Percentiles rank a stretch among this genome's conserved stretches.
These are phyloP conservation scores for Callipepla californica DNA, from an alignment of 2,113 vertebrate species.

Conservation along the genomic window DNA sequence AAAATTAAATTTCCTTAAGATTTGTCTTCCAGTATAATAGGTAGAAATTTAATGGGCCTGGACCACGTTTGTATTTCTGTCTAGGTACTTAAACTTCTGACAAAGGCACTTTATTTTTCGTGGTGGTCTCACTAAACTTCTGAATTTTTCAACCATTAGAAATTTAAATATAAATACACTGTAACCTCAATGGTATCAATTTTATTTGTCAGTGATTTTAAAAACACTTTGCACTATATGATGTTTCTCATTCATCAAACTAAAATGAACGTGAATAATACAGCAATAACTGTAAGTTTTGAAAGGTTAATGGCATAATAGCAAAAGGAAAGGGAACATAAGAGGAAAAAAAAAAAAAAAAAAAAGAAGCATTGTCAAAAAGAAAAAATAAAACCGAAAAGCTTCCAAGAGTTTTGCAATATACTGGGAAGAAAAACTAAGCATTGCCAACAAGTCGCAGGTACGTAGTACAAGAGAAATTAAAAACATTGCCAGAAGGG, in stretches of 20 bases:
- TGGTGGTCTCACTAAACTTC: neutral
- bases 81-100: neutral
- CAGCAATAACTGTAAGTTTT: neutral
- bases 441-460: constrained; percentile 13
- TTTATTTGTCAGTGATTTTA: neutral
- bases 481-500: constrained; percentile 1
- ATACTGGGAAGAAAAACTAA: neutral
- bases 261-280: neutral
- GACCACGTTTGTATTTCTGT: neutral
- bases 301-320: neutral
- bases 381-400: neutral
- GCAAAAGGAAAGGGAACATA: neutral
- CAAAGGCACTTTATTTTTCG: neutral
- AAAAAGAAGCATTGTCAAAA: neutral
- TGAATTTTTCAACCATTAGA: neutral
- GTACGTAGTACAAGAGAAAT: neutral
- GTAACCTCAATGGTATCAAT: neutral
- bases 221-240: neutral
- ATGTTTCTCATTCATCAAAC: neutral
- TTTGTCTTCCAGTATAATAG: neutral
- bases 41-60: neutral
- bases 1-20: neutral
- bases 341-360: neutral
- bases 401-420: neutral
- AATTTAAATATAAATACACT: neutral